phyloP scores from a whole-genome alignment of 2,888 invertebrate species.

The Ormyrus nitidulus region DNA sequence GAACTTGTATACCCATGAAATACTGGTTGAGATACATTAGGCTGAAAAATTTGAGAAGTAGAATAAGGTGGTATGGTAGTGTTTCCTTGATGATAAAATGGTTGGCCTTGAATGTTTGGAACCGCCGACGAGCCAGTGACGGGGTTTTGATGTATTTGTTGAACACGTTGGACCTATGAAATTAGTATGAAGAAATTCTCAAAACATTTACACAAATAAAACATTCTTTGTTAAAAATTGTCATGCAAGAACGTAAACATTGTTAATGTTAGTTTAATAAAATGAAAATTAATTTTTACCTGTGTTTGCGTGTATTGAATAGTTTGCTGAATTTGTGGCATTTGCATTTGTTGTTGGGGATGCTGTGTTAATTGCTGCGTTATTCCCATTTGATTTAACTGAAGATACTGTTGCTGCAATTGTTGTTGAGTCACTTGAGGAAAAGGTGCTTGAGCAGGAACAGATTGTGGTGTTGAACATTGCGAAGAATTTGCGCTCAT shows the following conservation, averaged over 20 bases:
- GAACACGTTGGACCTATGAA: conserved; percentile 67
- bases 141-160: conserved; percentile 70
- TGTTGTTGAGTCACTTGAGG: conserved; percentile 66
- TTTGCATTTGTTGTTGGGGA: conserved; percentile 63
- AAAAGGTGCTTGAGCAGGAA: conserved; percentile 72
- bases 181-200: conserved; percentile 3
- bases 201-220: not conserved
- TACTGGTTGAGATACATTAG: conserved; percentile 66
- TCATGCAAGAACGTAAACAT: too few species aligned
- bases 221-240: too few species aligned
- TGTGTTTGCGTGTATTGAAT: conserved; percentile 67
- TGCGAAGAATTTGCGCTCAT: conserved; percentile 69
- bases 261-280: not conserved
- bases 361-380: conserved; percentile 63
- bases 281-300: conserved; percentile 17
- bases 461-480: conserved; percentile 72
- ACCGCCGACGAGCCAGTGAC: conserved; percentile 66
- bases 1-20: conserved; percentile 66
- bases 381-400: conserved; percentile 77
- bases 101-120: conserved; percentile 61
- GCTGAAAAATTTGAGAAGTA: conserved; percentile 65
- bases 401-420: conserved; percentile 78
- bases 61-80: conserved; percentile 62
- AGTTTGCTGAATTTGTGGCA: conserved; percentile 64
- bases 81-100: conserved; percentile 66